Evolutionary conservation across 2,888 invertebrate species (phyloP), one percentile per base, ranked within the genome.

Genomic region (Sesia apiformis): DNA sequence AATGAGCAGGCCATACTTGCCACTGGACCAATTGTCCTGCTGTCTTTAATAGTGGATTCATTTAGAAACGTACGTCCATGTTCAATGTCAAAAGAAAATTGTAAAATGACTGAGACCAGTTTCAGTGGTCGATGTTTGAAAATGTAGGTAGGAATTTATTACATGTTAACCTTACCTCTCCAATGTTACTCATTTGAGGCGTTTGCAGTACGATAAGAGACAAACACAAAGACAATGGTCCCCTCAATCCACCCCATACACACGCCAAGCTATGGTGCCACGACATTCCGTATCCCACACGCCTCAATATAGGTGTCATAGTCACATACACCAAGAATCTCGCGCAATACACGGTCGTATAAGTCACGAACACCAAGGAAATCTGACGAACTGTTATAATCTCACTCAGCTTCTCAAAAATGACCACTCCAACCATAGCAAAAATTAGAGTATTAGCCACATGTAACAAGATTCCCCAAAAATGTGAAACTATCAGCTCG

Each of bases 181-280:
- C 86, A 58, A 76, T 75, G 54, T 78, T 74, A 4, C 74, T 70
- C 0, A 79, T 63, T 1, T 67, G 60, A 0, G 81, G 83, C 1
- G 90, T 86, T 58, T 90, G 81, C 6, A 88, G 72, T 6, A 92
- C 90, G 49, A 91, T 85, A 8, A 93, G 72, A 0, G 92, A 91
- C 49, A 93, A 73, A 53, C 91, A 91, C 8, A 93, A 72, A 0
- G 91, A 91, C 4, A 93, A 78, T 0, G 92, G 91, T 0, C 93
- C 93, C 39, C 92, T 73, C 1, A 93, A 70, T 0, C 92, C 93
- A 23, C 92, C 91, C 92, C 93, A 93, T 3, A 91, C 90, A 64
- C 92, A 89, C 3, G 93, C 90, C 63, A 91, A 71, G 56, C 87
- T 88, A 56, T 91, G 89, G 60, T 90, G 85, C 91, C 92, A 92